Conservation (phyloP, 2,113 vertebrate species). For the Hucho hucho region DNA sequence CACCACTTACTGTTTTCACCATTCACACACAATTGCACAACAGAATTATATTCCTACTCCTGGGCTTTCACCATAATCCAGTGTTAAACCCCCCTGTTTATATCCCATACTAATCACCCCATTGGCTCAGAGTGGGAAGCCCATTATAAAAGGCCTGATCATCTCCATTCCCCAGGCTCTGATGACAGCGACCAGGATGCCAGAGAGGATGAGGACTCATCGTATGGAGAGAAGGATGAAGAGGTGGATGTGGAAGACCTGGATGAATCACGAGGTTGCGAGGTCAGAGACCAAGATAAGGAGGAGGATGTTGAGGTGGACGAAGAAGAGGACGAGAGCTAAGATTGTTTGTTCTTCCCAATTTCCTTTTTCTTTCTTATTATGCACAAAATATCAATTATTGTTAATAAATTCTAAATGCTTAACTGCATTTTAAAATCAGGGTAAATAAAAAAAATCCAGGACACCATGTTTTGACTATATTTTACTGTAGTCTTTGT, state of each 20-base stretch:
- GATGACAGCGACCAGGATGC: slow-evolving; percentile 71
- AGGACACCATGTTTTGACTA: slow-evolving; percentile 41
- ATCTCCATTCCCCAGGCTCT: slow-evolving; percentile 32
- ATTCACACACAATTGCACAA: no score
- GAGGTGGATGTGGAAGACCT: slow-evolving; percentile 22
- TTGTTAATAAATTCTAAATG: slow-evolving; percentile 46
- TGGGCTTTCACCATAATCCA: no score
- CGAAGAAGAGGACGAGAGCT: slow-evolving; percentile 48
- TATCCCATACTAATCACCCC: neutral
- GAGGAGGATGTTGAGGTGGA: slow-evolving; percentile 50
- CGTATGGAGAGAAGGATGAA: slow-evolving; percentile 54
- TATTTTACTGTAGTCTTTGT: neutral
- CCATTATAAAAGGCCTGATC: neutral
- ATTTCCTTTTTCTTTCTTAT: slow-evolving; percentile 50
- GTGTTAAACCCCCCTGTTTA: neutral
- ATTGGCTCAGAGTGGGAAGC: neutral
- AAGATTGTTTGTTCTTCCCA: slow-evolving; percentile 31
- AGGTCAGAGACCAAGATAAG: slow-evolving; percentile 42
- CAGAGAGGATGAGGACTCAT: slow-evolving; percentile 30
- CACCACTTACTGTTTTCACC: no score
- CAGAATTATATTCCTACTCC: no score
- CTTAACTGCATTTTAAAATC: slow-evolving; percentile 52
- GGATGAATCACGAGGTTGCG: slow-evolving; percentile 54
- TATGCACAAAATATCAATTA: slow-evolving; percentile 62
- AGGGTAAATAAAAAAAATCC: slow-evolving; percentile 58